phyloP scores from a whole-genome alignment of 2,113 vertebrate species.

The Trinectes maculatus region DNA sequence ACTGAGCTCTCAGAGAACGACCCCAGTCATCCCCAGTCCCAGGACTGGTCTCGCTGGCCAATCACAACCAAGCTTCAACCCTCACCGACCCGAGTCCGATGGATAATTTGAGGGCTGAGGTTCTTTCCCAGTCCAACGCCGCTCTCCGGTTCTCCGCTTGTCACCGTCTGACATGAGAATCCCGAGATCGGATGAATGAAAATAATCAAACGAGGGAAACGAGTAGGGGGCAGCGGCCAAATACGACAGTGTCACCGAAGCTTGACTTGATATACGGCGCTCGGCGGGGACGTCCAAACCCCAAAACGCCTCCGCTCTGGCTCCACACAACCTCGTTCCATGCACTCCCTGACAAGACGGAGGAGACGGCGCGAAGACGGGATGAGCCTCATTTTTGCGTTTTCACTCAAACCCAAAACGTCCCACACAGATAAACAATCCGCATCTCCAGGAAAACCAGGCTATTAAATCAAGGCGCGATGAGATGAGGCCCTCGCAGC shows the following conservation, averaged over 20 bases:
- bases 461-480: slow-evolving; percentile 60
- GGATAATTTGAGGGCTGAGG: not conserved
- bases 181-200: slow-evolving; percentile 64
- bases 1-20: no score
- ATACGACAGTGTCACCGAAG: slow-evolving; percentile 57
- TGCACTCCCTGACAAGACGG: slow-evolving; percentile 63
- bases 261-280: slow-evolving; percentile 53
- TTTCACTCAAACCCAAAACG: slow-evolving; percentile 60
- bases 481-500: slow-evolving; percentile 50
- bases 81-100: not conserved
- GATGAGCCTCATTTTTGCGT: slow-evolving; percentile 43
- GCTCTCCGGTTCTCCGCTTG: slow-evolving; percentile 26
- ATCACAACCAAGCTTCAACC: not conserved
- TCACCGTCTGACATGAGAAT: slow-evolving; percentile 64
- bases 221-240: slow-evolving; percentile 53
- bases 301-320: slow-evolving; percentile 56
- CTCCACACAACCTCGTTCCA: slow-evolving; percentile 61
- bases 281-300: slow-evolving; percentile 58
- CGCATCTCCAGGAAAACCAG: slow-evolving; percentile 43
- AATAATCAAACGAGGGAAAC: slow-evolving; percentile 74
- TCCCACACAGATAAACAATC: slow-evolving; percentile 65
- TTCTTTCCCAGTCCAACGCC: not conserved
- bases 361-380: slow-evolving; percentile 61
- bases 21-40: no score
- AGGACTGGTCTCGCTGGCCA: no score